Evolutionary conservation across 2,113 vertebrate species (phyloP), one percentile per base, ranked within the genome.

Genomic region (Eleginops maclovinus): DNA sequence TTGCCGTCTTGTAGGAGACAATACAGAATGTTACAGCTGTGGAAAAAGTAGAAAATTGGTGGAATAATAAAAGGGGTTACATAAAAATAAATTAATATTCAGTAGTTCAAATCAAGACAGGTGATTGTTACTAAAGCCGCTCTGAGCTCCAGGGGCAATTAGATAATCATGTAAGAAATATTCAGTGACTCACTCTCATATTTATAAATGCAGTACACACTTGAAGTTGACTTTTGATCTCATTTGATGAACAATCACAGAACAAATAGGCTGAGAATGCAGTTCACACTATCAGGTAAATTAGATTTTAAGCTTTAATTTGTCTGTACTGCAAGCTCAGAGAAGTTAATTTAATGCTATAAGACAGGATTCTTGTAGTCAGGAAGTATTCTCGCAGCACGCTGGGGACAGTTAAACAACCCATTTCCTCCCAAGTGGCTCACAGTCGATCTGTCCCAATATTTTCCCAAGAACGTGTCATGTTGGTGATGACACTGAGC

Each of bases 341-440:
- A 78, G 16, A 22, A 41, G 49, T 50, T 21, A 69, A n/a, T 69
- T 24, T 62, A 50, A 58, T 72, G 54, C 31, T 55, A 50, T 44
- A 16, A 73, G 71, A 68, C 72, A 82, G 49, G 76, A 31, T 67
- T 67, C 55, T 28, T 81, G 56, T 31, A 72, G 64, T 81, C 91
- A 91, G 90, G 89, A 93, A 90, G 80, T 66, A 55, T 83, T 62
- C 72, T 49, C 2, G 74, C 71, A 69, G 85, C 78, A 87, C 50
- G n/a, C 81, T 76, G 70, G 68, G 87, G 59, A 82, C 53, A 61
- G 79, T 81, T 88, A 88, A 90, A 90, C 88, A 88, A 87, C 36
- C 80, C 84, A 85, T 79, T 90, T 92, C 89, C 92, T 92, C 84
- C 61, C 68, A 31, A 72, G 72, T 84, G 87, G 87, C 77, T 84